A percentile compares a stretch with the other conserved stretches of the same genome.
phyloP scores from a whole-genome alignment of 2,888 invertebrate species.

The Cordylochernes scorpioides region DNA sequence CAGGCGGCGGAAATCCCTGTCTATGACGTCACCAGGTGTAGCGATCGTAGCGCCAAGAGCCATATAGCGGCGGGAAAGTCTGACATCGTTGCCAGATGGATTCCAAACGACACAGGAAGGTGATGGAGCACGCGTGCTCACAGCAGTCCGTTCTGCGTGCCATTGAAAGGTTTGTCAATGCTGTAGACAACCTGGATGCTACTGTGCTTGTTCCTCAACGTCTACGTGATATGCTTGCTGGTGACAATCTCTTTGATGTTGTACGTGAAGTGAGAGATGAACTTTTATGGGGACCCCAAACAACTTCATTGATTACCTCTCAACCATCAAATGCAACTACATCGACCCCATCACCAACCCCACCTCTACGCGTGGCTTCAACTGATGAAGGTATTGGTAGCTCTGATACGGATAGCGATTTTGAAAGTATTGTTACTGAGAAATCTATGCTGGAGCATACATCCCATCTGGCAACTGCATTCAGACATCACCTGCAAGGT shows the following conservation, averaged over 20 bases:
- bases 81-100: too few relatives aligned
- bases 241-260: too few relatives aligned
- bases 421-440: constrained; percentile 14
- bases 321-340: constrained; percentile 3
- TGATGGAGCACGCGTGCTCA: constrained; percentile 27
- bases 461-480: constrained; percentile 18
- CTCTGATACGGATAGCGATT: constrained; percentile 15
- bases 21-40: too few relatives aligned
- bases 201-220: constrained; percentile 22
- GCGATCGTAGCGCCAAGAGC: too few relatives aligned
- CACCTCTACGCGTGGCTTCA: constrained; percentile 11
- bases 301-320: too few relatives aligned
- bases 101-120: too few relatives aligned
- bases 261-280: constrained; percentile 21
- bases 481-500: constrained; percentile 21
- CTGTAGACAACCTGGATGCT: constrained; percentile 22
- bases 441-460: constrained; percentile 14
- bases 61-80: too few relatives aligned
- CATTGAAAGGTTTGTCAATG: constrained; percentile 21
- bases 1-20: too few relatives aligned
- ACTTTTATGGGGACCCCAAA: constrained; percentile 19
- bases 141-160: constrained; percentile 52
- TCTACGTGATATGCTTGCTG: constrained; percentile 21
- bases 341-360: not conserved
- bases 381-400: constrained; percentile 13